These are phyloP conservation scores for Chironomus riparius DNA, from an alignment of 2,888 invertebrate genomes.

Conservation along the genomic window DNA sequence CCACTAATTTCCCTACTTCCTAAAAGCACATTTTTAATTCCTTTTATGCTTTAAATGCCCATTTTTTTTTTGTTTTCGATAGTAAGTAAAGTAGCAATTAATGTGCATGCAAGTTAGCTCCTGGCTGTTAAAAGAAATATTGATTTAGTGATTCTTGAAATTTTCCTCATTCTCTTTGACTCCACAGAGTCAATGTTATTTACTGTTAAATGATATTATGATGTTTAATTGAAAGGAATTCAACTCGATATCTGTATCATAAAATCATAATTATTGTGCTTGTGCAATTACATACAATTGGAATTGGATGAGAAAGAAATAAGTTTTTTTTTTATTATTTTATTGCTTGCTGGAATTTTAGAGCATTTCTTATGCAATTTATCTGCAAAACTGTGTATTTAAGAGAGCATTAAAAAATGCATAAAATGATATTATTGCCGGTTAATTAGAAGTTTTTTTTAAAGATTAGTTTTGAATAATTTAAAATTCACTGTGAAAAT, in stretches of 20 bases:
- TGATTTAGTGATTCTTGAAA: background rate
- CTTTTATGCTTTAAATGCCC: background rate
- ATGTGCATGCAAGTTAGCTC: slow-evolving; percentile 2
- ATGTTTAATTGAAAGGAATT: background rate
- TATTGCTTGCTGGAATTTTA: background rate
- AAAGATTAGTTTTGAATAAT: too few relatives aligned
- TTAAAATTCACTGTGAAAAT: too few relatives aligned
- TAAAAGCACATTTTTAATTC: too few relatives aligned
- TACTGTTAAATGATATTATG: background rate
- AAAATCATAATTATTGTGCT: background rate
- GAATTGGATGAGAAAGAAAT: background rate
- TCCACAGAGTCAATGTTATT: background rate
- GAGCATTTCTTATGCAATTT: background rate
- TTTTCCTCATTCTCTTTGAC: background rate
- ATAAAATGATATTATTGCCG: too few relatives aligned
- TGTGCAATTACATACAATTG: background rate
- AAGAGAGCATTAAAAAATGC: too few relatives aligned
- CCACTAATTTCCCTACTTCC: too few relatives aligned
- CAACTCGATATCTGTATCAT: background rate
- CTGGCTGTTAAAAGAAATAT: background rate
- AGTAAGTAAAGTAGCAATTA: background rate
- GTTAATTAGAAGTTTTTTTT: too few relatives aligned
- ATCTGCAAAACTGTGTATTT: too few relatives aligned
- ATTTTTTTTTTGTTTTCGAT: background rate
- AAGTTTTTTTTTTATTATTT: background rate